phyloP scores from a whole-genome alignment of 2,797 vertebrate species.

The Gouania willdenowi region DNA sequence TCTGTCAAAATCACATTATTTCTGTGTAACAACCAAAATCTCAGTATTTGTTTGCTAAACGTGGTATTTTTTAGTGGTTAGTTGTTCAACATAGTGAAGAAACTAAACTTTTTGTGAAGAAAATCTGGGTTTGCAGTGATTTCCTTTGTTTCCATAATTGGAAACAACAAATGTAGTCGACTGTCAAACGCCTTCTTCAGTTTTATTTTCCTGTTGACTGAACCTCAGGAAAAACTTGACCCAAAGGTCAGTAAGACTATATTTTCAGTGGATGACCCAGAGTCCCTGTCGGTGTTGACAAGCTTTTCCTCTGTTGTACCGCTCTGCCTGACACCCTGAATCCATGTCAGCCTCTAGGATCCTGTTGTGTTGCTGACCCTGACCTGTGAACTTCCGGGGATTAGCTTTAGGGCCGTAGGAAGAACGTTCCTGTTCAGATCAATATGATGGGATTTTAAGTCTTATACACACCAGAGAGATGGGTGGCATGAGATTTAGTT shows the following conservation, averaged over 20 bases:
- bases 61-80: too few species aligned
- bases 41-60: too few species aligned
- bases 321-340: conserved; percentile 18
- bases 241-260: conserved; percentile 11
- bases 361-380: conserved; percentile 34
- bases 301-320: conserved; percentile 20
- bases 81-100: too few species aligned
- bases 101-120: too few species aligned
- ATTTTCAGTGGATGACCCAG: conserved; percentile 21
- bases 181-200: too few species aligned
- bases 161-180: too few species aligned
- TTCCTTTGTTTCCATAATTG: too few species aligned
- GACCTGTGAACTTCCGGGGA: conserved; percentile 48
- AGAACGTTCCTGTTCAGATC: conserved; percentile 39
- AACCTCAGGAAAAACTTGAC: conserved; percentile 12
- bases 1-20: too few species aligned
- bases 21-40: too few species aligned
- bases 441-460: conserved; percentile 37
- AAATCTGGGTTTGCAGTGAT: too few species aligned
- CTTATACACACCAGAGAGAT: too few species aligned
- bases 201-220: not conserved
- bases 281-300: conserved; percentile 23
- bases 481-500: not conserved
- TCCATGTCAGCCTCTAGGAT: conserved; percentile 35
- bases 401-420: conserved; percentile 10